Conservation (phyloP, 2,888 invertebrate genomes). For the Spisula subtruncata region DNA sequence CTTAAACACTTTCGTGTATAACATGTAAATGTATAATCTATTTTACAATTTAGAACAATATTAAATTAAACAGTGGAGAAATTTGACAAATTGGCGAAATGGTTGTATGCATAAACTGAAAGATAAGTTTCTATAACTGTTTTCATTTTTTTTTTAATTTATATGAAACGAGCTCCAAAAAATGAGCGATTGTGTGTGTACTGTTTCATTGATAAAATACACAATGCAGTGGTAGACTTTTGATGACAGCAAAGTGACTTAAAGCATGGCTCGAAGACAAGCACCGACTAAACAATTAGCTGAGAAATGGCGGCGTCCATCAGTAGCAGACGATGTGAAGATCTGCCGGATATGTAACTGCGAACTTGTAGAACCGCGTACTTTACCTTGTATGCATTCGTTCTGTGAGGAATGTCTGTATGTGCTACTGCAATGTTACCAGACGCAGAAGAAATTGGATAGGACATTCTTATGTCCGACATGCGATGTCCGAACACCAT, state of each 20-base stretch:
- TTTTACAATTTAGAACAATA: not conserved
- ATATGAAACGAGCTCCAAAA: too few species aligned
- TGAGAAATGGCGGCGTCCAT: conserved; percentile 67
- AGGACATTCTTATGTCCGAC: conserved; percentile 65
- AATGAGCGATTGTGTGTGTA: not conserved
- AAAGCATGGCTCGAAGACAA: conserved; percentile 35
- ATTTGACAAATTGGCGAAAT: not conserved
- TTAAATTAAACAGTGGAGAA: not conserved
- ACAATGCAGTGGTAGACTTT: not conserved
- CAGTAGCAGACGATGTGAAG: conserved; percentile 53
- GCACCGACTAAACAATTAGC: conserved; percentile 61
- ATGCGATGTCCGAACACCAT: conserved; percentile 59
- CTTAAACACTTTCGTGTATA: not conserved
- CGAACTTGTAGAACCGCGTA: conserved; percentile 52
- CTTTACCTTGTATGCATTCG: conserved; percentile 67
- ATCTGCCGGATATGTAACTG: conserved; percentile 61
- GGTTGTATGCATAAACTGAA: too few species aligned
- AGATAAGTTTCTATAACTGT: not conserved
- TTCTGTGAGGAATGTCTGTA: conserved; percentile 67
- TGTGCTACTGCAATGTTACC: conserved; percentile 59
- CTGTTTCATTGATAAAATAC: not conserved
- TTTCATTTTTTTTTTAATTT: not conserved
- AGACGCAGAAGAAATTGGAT: conserved; percentile 60
- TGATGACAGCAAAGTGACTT: not conserved
- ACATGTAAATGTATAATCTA: not conserved